Conservation (phyloP, 2,797 vertebrate genomes). For the Nyctibius grandis region DNA sequence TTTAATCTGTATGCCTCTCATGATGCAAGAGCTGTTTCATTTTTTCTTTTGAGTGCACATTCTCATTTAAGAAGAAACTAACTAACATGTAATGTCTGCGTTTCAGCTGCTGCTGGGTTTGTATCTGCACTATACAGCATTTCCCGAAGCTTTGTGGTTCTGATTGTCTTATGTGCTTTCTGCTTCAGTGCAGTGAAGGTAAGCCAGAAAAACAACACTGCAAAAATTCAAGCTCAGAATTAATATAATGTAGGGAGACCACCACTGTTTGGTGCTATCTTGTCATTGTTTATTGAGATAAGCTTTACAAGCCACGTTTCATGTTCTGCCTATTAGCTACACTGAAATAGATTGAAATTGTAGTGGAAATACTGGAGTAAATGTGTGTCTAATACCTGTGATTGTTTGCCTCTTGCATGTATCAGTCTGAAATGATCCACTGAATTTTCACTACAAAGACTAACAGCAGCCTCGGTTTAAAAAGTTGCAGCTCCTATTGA, state of each 20-base stretch:
- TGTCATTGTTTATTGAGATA: neutral
- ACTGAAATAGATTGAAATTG: neutral
- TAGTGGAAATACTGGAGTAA: neutral
- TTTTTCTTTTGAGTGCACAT: neutral
- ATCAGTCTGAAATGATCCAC: neutral
- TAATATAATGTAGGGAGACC: neutral
- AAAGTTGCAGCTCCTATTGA: neutral
- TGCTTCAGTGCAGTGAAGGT: conserved; percentile 95
- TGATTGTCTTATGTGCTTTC: conserved; percentile 85
- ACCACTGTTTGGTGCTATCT: neutral
- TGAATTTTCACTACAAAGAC: neutral
- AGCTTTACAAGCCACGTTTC: neutral
- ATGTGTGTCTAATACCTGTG: neutral
- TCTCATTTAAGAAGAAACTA: neutral
- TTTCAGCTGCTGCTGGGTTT: conserved; percentile 88
- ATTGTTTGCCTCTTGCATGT: neutral
- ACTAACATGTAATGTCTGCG: neutral
- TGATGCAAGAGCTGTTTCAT: neutral
- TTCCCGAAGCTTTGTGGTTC: conserved; percentile 80
- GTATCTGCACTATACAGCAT: conserved; percentile 87
- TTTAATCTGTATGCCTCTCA: neutral
- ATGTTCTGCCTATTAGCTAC: neutral
- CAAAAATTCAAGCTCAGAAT: neutral
- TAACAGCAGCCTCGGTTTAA: neutral
- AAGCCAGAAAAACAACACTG: conserved; percentile 7